Conservation (phyloP, 1,140 invertebrate species). For the Drosophila asahinai region DNA sequence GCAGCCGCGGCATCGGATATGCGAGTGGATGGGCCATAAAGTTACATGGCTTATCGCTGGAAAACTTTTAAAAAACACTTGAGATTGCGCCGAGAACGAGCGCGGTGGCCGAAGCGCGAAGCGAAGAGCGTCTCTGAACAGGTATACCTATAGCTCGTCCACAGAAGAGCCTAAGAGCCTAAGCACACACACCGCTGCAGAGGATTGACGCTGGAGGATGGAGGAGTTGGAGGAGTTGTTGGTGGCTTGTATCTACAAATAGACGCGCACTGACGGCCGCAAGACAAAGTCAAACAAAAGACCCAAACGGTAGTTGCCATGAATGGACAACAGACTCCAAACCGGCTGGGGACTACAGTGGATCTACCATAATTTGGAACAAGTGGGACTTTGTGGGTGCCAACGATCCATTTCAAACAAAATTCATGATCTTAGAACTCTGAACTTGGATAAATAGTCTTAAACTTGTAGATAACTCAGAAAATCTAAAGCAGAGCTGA, state of each 20-base stretch:
- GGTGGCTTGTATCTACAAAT: slow-evolving; percentile 80
- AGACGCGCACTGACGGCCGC: slow-evolving; percentile 74
- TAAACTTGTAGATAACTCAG: too few species aligned
- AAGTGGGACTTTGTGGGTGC: not conserved
- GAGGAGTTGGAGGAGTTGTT: slow-evolving; percentile 46
- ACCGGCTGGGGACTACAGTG: slow-evolving; percentile 58
- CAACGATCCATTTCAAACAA: not conserved
- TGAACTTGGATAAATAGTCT: not conserved
- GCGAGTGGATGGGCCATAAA: slow-evolving; percentile 73
- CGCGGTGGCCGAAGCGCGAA: slow-evolving; percentile 35
- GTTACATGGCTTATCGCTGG: slow-evolving; percentile 79
- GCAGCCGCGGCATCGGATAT: slow-evolving; percentile 37
- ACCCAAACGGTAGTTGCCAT: slow-evolving; percentile 81
- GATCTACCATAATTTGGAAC: not conserved
- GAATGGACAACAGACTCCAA: slow-evolving; percentile 63
- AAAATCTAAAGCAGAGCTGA: not conserved
- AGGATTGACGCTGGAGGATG: slow-evolving; percentile 23
- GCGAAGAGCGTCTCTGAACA: slow-evolving; percentile 42
- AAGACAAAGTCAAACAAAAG: slow-evolving; percentile 82
- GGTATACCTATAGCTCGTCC: slow-evolving; percentile 18
- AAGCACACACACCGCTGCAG: slow-evolving; percentile 9
- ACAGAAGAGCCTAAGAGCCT: slow-evolving; percentile 31
- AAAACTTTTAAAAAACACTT: slow-evolving; percentile 82
- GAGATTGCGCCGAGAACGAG: slow-evolving; percentile 70
- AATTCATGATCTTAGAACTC: not conserved